These are phyloP conservation scores for Bambusicola thoracicus DNA, from an alignment of 2,113 vertebrate species.

Conservation along the genomic window DNA sequence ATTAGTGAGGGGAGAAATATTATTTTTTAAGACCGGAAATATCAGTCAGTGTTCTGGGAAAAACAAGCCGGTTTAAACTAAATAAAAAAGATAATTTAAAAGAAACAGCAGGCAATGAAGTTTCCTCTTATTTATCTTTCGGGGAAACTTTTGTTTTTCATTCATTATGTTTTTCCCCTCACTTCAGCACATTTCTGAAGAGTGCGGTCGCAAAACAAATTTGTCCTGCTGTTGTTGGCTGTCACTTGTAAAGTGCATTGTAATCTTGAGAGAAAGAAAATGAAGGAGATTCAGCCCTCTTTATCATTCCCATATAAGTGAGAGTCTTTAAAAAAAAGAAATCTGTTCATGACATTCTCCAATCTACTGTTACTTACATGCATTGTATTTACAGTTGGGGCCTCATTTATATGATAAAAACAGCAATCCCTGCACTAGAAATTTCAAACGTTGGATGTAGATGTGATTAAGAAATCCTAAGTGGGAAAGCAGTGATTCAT, in stretches of 20 bases:
- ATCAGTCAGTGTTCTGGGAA: background rate
- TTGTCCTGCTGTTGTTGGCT: background rate
- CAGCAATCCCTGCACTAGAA: background rate
- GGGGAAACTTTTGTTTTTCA: background rate
- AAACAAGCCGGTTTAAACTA: background rate
- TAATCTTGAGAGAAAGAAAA: background rate
- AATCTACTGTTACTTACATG: background rate
- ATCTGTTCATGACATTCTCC: background rate
- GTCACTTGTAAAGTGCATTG: background rate
- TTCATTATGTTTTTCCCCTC: background rate
- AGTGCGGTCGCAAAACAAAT: background rate
- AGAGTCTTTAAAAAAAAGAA: background rate
- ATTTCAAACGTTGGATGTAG: background rate
- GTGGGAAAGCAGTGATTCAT: background rate
- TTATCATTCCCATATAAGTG: background rate
- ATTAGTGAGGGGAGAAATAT: background rate
- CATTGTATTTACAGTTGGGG: accelerated
- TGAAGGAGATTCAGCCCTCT: background rate
- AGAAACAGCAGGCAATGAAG: background rate
- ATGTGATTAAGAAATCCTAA: background rate
- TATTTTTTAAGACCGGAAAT: background rate
- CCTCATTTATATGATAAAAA: background rate
- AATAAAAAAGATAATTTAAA: background rate
- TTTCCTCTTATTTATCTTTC: background rate
- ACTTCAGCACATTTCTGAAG: background rate